phyloP scores from a whole-genome alignment of 1,140 invertebrate species.

The Oryctes rhinoceros region DNA sequence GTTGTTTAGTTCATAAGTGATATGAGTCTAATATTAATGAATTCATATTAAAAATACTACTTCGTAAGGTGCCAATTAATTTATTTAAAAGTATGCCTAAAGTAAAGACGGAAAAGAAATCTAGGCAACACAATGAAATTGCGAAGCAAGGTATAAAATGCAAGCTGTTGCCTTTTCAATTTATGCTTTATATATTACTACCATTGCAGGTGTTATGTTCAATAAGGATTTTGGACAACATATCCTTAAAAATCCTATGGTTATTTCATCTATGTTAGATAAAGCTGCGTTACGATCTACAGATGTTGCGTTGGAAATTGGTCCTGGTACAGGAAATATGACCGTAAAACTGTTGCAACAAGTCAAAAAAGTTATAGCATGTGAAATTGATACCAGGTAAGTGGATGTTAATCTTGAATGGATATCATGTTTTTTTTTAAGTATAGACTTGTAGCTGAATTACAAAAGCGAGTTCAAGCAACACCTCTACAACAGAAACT shows the following conservation, averaged over 20 bases:
- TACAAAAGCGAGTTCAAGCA: constrained; percentile 96
- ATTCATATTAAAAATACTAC: no score
- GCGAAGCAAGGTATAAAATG: constrained; percentile 76
- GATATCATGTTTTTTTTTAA: constrained; percentile 25
- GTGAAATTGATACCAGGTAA: constrained; percentile 92
- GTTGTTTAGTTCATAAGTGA: no score
- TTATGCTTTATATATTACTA: constrained; percentile 33
- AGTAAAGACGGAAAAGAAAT: constrained; percentile 78
- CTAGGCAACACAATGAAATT: constrained; percentile 77
- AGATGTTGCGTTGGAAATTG: constrained; percentile 97
- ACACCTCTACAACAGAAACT: constrained; percentile 88
- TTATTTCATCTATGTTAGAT: constrained; percentile 95
- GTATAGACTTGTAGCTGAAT: constrained; percentile 89
- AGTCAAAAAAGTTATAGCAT: constrained; percentile 95
- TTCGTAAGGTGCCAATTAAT: no score
- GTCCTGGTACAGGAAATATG: constrained; percentile 99
- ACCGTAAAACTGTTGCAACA: constrained; percentile 94
- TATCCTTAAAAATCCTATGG: constrained; percentile 97
- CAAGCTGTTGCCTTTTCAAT: constrained; percentile 41
- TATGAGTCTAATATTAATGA: no score
- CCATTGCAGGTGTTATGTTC: constrained; percentile 77
- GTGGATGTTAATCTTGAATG: not conserved
- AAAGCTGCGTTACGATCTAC: constrained; percentile 92
- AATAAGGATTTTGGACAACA: constrained; percentile 96
- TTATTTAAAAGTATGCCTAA: constrained; percentile 77